Percentiles rank a stretch among this genome's conserved stretches.
These are phyloP conservation scores for Hydropotes inermis DNA, from an alignment of 2,113 vertebrate species.

Conservation along the genomic window DNA sequence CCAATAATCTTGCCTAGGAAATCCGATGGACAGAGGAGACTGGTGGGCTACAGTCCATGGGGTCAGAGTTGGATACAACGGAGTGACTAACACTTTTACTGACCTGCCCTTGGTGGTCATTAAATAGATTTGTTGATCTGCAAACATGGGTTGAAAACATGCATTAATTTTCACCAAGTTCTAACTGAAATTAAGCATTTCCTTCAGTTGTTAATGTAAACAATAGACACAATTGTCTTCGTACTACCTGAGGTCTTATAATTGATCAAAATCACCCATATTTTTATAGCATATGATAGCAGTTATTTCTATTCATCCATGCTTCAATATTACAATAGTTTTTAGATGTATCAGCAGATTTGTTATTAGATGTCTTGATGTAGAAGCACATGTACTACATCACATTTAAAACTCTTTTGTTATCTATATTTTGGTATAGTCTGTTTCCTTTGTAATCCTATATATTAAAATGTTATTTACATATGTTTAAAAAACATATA, in stretches of 20 bases:
- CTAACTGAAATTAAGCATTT: background rate
- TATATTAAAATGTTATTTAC: background rate
- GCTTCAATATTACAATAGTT: background rate
- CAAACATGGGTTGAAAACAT: background rate
- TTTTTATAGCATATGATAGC: background rate
- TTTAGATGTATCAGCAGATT: background rate
- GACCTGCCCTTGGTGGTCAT: background rate
- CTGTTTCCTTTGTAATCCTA: background rate
- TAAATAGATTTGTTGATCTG: background rate
- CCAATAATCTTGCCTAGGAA: background rate
- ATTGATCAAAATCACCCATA: background rate
- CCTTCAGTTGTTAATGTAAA: background rate
- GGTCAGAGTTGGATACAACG: background rate
- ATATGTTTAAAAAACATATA: background rate
- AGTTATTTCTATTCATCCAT: background rate
- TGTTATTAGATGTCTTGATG: background rate
- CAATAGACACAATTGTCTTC: background rate
- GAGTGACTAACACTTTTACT: background rate
- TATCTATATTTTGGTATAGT: background rate
- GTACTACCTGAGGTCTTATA: background rate
- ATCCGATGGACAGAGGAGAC: background rate
- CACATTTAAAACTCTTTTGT: background rate
- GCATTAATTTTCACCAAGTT: background rate
- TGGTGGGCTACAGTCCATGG: background rate
- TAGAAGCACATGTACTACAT: background rate